Evolutionary conservation across 2,888 invertebrate species (phyloP).

Genomic region (Troides aeacus): DNA sequence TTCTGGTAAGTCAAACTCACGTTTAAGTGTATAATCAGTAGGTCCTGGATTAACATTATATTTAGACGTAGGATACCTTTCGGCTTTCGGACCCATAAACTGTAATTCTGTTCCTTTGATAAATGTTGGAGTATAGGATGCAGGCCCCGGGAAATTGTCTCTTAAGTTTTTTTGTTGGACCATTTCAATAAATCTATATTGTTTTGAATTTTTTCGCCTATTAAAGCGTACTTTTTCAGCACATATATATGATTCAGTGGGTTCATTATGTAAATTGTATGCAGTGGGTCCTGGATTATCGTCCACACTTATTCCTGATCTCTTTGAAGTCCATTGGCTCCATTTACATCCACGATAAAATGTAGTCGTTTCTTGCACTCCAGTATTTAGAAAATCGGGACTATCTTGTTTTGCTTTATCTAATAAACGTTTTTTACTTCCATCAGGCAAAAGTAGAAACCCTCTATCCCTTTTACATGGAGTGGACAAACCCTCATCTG

Average conservation of each 20-base stretch:
- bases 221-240: slow-evolving; percentile 52
- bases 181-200: slow-evolving; percentile 61
- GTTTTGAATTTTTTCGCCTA: slow-evolving; percentile 56
- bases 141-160: slow-evolving; percentile 59
- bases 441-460: slow-evolving; percentile 41
- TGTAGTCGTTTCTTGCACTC: slow-evolving; percentile 49
- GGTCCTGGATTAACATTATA: slow-evolving; percentile 54
- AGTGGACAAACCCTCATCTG: slow-evolving; percentile 43
- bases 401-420: slow-evolving; percentile 35
- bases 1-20: slow-evolving; percentile 54
- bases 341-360: slow-evolving; percentile 71
- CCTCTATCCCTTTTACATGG: slow-evolving; percentile 49
- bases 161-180: slow-evolving; percentile 52
- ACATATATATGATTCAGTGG: slow-evolving; percentile 45
- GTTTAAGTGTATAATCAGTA: slow-evolving; percentile 50
- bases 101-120: slow-evolving; percentile 47
- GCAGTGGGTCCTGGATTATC: slow-evolving; percentile 59
- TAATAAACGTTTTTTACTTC: slow-evolving; percentile 40
- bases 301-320: slow-evolving; percentile 37
- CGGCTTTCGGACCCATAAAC: slow-evolving; percentile 50
- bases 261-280: slow-evolving; percentile 46
- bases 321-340: slow-evolving; percentile 56
- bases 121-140: slow-evolving; percentile 49
- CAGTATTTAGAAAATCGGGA: slow-evolving; percentile 58
- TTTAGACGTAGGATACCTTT: slow-evolving; percentile 45